Conservation (phyloP, 2,888 invertebrate species). For the Pollenia amentaria region DNA sequence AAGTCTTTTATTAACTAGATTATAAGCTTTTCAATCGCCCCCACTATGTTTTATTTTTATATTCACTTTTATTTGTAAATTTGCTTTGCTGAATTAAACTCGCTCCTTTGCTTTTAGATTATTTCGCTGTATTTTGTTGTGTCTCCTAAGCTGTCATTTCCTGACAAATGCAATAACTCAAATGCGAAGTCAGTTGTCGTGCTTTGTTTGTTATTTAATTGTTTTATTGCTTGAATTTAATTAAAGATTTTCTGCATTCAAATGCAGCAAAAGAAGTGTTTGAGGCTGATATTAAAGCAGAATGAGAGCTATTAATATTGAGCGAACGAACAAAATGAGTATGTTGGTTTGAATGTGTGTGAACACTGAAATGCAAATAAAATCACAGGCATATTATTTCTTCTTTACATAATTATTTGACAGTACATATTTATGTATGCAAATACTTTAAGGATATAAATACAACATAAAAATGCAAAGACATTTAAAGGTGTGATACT, state of each 20-base stretch:
- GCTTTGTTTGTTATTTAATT: constrained; percentile 43
- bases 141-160: constrained; percentile 74
- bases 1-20: too few species aligned
- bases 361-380: neutral
- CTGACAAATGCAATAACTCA: constrained; percentile 74
- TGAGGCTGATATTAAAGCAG: neutral
- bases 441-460: constrained; percentile 22
- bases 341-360: neutral
- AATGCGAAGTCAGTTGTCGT: constrained; percentile 44
- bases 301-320: constrained; percentile 17
- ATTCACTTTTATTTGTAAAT: neutral
- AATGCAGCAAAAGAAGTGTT: constrained; percentile 18
- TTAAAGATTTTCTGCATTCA: constrained; percentile 19
- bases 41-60: neutral
- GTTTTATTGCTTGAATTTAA: constrained; percentile 38
- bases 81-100: neutral
- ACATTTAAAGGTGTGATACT: constrained; percentile 57
- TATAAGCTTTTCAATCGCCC: neutral
- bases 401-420: too few species aligned
- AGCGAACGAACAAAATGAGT: neutral
- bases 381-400: neutral
- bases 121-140: constrained; percentile 9
- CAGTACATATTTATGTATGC: neutral
- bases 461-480: neutral
- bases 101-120: constrained; percentile 9